Evolutionary conservation across 2,888 invertebrate genomes (phyloP).

Genomic region (Mactromeris polynyma): DNA sequence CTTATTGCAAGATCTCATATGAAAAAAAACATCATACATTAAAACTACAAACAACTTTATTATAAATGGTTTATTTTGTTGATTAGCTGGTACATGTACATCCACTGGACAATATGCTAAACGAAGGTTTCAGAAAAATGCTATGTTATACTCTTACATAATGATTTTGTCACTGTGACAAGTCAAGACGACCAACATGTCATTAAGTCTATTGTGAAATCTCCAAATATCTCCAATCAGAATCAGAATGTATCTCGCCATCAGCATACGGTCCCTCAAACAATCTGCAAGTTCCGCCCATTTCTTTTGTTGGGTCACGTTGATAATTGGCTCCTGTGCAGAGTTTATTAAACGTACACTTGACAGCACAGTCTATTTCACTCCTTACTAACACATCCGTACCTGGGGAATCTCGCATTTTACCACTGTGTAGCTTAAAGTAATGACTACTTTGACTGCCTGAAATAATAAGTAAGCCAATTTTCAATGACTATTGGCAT

Average conservation of each 20-base stretch:
- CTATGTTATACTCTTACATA: not conserved
- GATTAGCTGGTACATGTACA: too few species aligned
- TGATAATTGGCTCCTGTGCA: constrained; percentile 56
- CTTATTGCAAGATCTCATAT: too few species aligned
- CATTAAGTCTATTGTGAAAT: not conserved
- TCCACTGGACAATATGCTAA: too few species aligned
- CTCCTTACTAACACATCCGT: constrained; percentile 28
- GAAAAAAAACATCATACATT: too few species aligned
- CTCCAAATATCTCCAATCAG: constrained; percentile 52
- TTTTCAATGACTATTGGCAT: not conserved
- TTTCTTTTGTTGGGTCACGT: not conserved
- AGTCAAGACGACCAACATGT: not conserved
- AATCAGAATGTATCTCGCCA: constrained; percentile 35
- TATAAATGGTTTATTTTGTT: too few species aligned
- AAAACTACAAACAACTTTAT: too few species aligned
- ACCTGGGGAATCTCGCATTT: not conserved
- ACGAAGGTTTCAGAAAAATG: too few species aligned
- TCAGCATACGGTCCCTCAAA: constrained; percentile 20
- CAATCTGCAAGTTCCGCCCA: constrained; percentile 52
- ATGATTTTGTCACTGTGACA: not conserved
- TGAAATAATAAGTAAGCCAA: not conserved
- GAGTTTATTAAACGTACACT: constrained; percentile 43
- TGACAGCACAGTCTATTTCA: constrained; percentile 52
- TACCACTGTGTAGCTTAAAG: not conserved
- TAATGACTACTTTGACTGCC: not conserved